These are phyloP conservation scores for Amphiprion ocellaris DNA, from an alignment of 2,113 vertebrate species.

Conservation along the genomic window DNA sequence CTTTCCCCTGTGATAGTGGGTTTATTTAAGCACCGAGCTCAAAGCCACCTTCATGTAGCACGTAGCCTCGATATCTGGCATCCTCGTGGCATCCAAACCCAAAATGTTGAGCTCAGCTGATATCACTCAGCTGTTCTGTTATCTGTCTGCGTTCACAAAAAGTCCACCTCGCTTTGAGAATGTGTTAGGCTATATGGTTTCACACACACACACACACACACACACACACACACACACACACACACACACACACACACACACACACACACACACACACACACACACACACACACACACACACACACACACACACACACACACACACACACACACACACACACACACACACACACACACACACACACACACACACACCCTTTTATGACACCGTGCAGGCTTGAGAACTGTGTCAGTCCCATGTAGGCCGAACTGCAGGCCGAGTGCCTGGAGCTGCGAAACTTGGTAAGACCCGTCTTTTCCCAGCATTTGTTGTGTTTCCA, in stretches of 20 bases:
- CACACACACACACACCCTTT: conserved; percentile 36
- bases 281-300: too few relatives aligned
- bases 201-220: neutral
- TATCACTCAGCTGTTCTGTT: conserved; percentile 44
- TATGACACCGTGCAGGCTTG: conserved; percentile 4
- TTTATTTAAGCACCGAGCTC: conserved; percentile 45
- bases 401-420: conserved; percentile 50
- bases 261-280: conserved; percentile 13
- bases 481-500: conserved; percentile 44
- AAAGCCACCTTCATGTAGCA: conserved; percentile 60
- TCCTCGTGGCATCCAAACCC: conserved; percentile 50
- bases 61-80: conserved; percentile 52
- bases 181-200: conserved; percentile 39
- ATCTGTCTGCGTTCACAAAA: conserved; percentile 27
- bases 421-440: conserved; percentile 50
- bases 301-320: neutral
- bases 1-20: conserved; percentile 52
- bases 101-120: conserved; percentile 54
- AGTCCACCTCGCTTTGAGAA: conserved; percentile 11
- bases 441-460: conserved; percentile 31
- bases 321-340: too few relatives aligned
- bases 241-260: neutral
- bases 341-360: too few relatives aligned
- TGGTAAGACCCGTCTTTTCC: conserved; percentile 53
- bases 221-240: too few relatives aligned